These are phyloP conservation scores for Masticophis lateralis DNA, from an alignment of 2,797 vertebrate genomes.

Conservation along the genomic window DNA sequence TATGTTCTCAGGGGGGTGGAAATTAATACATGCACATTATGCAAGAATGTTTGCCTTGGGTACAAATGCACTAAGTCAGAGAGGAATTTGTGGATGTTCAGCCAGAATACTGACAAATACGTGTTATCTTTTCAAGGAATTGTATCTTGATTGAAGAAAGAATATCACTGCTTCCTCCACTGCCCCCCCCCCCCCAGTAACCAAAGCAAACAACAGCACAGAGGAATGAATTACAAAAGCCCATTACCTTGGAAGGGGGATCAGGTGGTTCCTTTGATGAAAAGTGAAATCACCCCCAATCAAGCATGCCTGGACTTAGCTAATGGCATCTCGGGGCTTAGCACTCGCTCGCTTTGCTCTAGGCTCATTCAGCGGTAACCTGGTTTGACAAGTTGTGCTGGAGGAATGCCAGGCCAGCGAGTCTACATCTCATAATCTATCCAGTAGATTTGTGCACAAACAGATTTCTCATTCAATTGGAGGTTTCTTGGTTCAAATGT, in stretches of 20 bases:
- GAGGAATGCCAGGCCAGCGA: constrained; percentile 64
- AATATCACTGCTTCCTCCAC: constrained; percentile 57
- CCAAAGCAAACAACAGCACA: constrained; percentile 72
- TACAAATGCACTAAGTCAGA: constrained; percentile 49
- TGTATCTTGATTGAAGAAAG: constrained; percentile 69
- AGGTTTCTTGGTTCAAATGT: constrained; percentile 4
- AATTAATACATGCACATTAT: constrained; percentile 27
- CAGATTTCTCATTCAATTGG: neutral
- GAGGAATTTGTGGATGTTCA: constrained; percentile 45
- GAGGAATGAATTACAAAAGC: constrained; percentile 60
- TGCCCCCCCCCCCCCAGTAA: constrained; percentile 62
- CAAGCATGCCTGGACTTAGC: constrained; percentile 75
- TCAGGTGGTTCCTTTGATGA: constrained; percentile 70
- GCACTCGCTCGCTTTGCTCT: constrained; percentile 64
- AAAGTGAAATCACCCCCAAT: constrained; percentile 70
- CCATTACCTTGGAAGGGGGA: constrained; percentile 60
- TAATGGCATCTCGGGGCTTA: constrained; percentile 55
- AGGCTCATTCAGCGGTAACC: constrained; percentile 70
- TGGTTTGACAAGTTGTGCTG: constrained; percentile 74
- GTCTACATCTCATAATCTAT: constrained; percentile 49
- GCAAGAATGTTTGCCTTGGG: constrained; percentile 36
- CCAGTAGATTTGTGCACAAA: constrained; percentile 6
- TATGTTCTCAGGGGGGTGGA: constrained; percentile 6
- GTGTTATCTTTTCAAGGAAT: constrained; percentile 54
- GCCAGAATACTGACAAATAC: constrained; percentile 42